Conservation (phyloP, 2,888 invertebrate species). For the Allolobophora icterica region DNA sequence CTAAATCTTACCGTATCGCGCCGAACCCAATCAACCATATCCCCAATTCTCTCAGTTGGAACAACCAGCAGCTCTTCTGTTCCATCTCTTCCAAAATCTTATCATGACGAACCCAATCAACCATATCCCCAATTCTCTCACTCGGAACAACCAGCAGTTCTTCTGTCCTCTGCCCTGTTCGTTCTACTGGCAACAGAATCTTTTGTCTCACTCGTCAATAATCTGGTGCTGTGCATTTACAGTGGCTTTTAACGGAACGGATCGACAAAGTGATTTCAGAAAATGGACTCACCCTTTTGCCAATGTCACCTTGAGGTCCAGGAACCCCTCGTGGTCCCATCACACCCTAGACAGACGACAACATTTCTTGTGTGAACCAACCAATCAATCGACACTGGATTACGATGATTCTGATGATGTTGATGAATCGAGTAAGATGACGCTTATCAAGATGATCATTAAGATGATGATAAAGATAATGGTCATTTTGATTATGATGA, state of each 20-base stretch:
- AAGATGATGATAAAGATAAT: no score
- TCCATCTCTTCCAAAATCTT: neutral
- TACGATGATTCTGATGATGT: neutral
- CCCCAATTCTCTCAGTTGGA: neutral
- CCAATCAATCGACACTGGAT: no score
- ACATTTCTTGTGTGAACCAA: neutral
- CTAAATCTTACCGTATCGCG: neutral
- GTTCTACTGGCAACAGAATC: neutral
- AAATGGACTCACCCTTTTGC: constrained; percentile 47
- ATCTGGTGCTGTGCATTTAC: neutral
- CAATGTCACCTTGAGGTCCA: constrained; percentile 46
- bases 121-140: neutral
- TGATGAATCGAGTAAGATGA: neutral
- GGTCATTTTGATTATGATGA: neutral
- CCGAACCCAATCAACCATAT: neutral
- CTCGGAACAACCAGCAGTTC: neutral
- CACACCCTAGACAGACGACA: constrained; percentile 41
- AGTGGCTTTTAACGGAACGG: neutral
- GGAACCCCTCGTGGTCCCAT: constrained; percentile 48
- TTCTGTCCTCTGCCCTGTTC: neutral
- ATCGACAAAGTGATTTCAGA: neutral
- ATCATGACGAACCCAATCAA: neutral
- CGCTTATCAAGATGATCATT: neutral
- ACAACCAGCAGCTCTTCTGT: neutral
- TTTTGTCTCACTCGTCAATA: neutral